These are phyloP conservation scores for Papilio demoleus DNA, from an alignment of 2,888 invertebrate genomes.

Conservation along the genomic window DNA sequence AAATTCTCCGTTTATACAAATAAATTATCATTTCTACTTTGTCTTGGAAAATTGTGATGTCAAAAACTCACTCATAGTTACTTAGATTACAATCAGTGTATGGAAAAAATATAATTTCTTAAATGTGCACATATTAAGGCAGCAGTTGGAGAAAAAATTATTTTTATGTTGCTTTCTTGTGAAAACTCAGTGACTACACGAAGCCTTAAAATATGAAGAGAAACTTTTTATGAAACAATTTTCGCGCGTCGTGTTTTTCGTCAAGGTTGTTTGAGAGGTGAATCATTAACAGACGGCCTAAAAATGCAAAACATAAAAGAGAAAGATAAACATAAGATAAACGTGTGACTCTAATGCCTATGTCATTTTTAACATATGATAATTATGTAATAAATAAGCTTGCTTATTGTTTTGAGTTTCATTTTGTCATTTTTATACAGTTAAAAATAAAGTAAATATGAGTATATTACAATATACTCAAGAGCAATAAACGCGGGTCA, in stretches of 20 bases:
- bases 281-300: conserved; percentile 26
- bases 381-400: neutral
- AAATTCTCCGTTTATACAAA: too few species aligned
- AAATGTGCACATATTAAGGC: neutral
- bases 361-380: neutral
- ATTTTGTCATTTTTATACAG: neutral
- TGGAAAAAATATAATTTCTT: neutral
- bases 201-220: conserved; percentile 9
- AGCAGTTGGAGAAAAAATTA: neutral
- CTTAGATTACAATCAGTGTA: too few species aligned
- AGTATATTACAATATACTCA: too few species aligned
- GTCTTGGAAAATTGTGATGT: too few species aligned
- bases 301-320: conserved; percentile 32
- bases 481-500: too few species aligned
- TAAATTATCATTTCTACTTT: too few species aligned
- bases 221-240: conserved; percentile 24
- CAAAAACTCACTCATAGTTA: too few species aligned
- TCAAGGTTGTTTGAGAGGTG: conserved; percentile 36
- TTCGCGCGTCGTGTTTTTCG: conserved; percentile 26
- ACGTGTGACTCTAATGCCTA: neutral
- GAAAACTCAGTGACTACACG: neutral
- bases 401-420: neutral
- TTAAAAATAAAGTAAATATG: neutral
- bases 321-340: conserved; percentile 13
- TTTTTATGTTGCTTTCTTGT: neutral